Evolutionary conservation across 2,888 invertebrate genomes (phyloP).

Genomic region (Chrysolina oricalcia): DNA sequence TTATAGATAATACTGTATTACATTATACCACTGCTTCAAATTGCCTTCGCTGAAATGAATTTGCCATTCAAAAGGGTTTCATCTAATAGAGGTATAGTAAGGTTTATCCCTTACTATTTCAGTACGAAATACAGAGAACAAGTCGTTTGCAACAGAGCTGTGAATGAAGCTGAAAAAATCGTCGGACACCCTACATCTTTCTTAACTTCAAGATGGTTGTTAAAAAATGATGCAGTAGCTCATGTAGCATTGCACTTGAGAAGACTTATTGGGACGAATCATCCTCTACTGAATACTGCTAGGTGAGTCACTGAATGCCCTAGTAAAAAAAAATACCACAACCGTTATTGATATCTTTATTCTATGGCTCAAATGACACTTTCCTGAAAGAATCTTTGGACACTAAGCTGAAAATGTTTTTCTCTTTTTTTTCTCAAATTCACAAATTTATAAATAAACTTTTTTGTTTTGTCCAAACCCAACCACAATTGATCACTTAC

Average conservation of each 20-base stretch:
- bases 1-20: not conserved
- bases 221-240: conserved; percentile 96
- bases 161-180: conserved; percentile 95
- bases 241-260: conserved; percentile 93
- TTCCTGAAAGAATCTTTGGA: too few relatives aligned
- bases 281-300: conserved; percentile 93
- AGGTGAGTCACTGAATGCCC: conserved; percentile 77
- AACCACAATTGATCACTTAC: too few relatives aligned
- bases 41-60: conserved; percentile 24
- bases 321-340: too few relatives aligned
- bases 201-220: conserved; percentile 91
- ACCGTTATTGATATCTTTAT: too few relatives aligned
- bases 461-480: too few relatives aligned
- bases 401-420: too few relatives aligned
- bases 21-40: not conserved
- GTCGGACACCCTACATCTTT: conserved; percentile 97
- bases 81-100: conserved; percentile 3
- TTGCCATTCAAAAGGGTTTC: conserved; percentile 20
- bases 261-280: conserved; percentile 93
- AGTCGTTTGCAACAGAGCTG: conserved; percentile 54
- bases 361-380: too few relatives aligned
- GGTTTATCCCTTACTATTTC: conserved; percentile 31
- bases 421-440: too few relatives aligned
- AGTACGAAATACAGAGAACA: conserved; percentile 51
- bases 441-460: too few relatives aligned